Percentiles rank a stretch among this genome's conserved stretches.
Evolutionary conservation across 2,888 invertebrate species (phyloP).

Genomic region (Carabus problematicus): DNA sequence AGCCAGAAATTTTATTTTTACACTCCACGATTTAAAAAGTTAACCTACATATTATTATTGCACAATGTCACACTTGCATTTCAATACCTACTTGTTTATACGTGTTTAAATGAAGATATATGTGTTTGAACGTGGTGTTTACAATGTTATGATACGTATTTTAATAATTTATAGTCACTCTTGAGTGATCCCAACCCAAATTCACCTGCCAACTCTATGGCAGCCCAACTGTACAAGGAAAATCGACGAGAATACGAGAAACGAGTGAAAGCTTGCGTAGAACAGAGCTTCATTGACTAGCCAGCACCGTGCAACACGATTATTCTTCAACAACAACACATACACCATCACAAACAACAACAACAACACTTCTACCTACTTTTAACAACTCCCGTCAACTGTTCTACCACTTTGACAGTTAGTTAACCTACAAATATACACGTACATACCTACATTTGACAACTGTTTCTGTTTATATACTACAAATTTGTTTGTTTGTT

Average conservation of each 20-base stretch:
- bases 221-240: slow-evolving; percentile 99
- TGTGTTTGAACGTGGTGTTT: neutral
- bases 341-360: neutral
- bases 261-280: slow-evolving; percentile 98
- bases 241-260: slow-evolving; percentile 99
- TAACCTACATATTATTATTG: no score
- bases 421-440: no score
- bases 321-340: slow-evolving; percentile 11
- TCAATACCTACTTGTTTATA: no score
- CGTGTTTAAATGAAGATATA: no score
- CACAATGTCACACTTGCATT: no score
- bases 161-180: slow-evolving; percentile 81
- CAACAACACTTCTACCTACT: slow-evolving; percentile 4
- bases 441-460: no score
- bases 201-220: slow-evolving; percentile 99
- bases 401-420: no score
- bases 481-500: no score
- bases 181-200: slow-evolving; percentile 99
- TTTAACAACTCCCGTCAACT: neutral
- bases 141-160: slow-evolving; percentile 42
- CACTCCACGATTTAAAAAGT: no score
- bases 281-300: slow-evolving; percentile 98
- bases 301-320: slow-evolving; percentile 36
- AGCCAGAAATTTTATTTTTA: neutral
- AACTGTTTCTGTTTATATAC: no score